Conservation (phyloP, 92 coral and sea anemone genomes). For the Phenganax marumi region DNA sequence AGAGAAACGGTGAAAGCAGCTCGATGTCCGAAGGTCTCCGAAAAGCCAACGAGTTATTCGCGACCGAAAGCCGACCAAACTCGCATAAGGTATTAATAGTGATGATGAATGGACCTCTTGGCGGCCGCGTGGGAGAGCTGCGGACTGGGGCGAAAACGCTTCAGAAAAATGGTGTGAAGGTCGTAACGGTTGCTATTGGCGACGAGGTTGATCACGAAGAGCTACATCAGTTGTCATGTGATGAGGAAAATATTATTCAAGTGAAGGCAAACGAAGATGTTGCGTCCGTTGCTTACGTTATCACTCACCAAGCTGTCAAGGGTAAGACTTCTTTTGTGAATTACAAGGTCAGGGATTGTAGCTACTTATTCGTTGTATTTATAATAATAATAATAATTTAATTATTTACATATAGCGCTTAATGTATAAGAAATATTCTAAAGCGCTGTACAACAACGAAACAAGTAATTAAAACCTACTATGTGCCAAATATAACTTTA, state of each 20-base stretch:
- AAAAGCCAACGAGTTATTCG: conserved; percentile 33
- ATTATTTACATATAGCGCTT: no score
- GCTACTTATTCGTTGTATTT: no score
- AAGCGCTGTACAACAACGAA: no score
- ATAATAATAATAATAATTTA: conserved; percentile 42
- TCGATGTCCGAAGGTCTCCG: conserved; percentile 42
- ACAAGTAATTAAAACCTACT: no score
- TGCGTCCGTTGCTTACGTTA: conserved; percentile 28
- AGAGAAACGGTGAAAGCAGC: conserved; percentile 24
- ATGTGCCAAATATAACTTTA: no score
- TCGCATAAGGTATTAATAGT: conserved; percentile 40
- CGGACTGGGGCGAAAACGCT: conserved; percentile 35
- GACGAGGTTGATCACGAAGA: conserved; percentile 44
- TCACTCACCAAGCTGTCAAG: conserved; percentile 33
- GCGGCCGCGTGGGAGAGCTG: conserved; percentile 45
- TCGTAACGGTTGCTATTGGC: conserved; percentile 40
- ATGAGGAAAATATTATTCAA: conserved; percentile 31
- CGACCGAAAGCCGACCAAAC: conserved; percentile 43
- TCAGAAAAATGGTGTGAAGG: conserved; percentile 37
- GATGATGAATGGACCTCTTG: conserved; percentile 39
- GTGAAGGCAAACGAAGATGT: conserved; percentile 22
- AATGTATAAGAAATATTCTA: no score
- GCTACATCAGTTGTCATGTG: conserved; percentile 39
- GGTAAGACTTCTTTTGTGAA: neutral
- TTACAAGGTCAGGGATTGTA: no score